Evolutionary conservation across 2,888 invertebrate genomes (phyloP).

Genomic region (Lucinisca nassula): DNA sequence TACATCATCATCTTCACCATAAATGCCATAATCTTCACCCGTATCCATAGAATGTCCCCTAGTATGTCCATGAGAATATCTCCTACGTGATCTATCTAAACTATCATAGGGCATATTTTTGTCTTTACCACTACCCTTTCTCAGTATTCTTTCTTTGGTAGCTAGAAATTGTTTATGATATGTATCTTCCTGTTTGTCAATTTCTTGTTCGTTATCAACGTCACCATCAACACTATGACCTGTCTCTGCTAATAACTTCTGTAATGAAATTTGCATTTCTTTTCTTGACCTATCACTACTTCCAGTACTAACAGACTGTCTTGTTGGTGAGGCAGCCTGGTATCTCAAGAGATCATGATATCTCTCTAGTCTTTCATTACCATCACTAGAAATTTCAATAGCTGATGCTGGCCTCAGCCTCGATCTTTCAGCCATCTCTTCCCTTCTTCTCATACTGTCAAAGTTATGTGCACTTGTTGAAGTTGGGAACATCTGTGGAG

Average conservation of each 20-base stretch:
- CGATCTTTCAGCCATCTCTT: constrained; percentile 46
- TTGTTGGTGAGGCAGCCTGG: constrained; percentile 46
- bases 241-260: constrained; percentile 69
- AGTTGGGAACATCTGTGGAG: constrained; percentile 72
- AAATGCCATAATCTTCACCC: constrained; percentile 74
- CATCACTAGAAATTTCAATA: constrained; percentile 75
- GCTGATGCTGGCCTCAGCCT: constrained; percentile 77
- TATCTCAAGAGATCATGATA: constrained; percentile 72
- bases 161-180: constrained; percentile 64
- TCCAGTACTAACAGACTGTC: constrained; percentile 57
- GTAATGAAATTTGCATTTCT: constrained; percentile 73
- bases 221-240: constrained; percentile 48
- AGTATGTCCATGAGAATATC: background rate
- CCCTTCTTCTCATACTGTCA: constrained; percentile 56
- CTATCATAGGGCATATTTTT: background rate
- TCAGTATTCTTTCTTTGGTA: constrained; percentile 58
- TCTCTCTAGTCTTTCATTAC: constrained; percentile 53
- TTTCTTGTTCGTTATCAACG: constrained; percentile 39
- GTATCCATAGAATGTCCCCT: background rate
- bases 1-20: constrained; percentile 74
- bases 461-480: constrained; percentile 63
- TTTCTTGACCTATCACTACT: constrained; percentile 68
- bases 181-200: constrained; percentile 27
- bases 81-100: background rate
- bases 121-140: constrained; percentile 33